Percentiles rank a stretch among this genome's conserved stretches.
phyloP scores from a whole-genome alignment of 2,797 vertebrate species.

The Oophaga sylvatica region DNA sequence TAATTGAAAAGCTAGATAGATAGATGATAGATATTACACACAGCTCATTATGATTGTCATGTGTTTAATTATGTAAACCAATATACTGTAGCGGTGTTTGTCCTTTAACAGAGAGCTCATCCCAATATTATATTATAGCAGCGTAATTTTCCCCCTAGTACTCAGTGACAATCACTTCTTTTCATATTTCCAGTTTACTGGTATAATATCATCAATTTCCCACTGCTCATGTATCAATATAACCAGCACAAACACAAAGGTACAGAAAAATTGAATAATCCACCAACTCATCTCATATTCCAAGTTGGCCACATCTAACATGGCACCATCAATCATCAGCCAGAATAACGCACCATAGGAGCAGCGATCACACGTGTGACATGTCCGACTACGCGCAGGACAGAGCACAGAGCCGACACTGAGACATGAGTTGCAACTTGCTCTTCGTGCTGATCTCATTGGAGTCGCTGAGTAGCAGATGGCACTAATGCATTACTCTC shows the following conservation, averaged over 20 bases:
- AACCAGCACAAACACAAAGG: background rate
- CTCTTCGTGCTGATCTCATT: slow-evolving; percentile 67
- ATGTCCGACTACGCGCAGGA: slow-evolving; percentile 32
- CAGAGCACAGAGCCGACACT: slow-evolving; percentile 64
- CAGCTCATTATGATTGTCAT: too few relatives aligned
- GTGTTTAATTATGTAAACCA: too few relatives aligned
- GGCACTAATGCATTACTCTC: slow-evolving; percentile 73
- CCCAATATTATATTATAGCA: too few relatives aligned
- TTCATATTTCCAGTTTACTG: too few relatives aligned
- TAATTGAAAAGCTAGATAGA: too few relatives aligned
- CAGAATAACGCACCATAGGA: background rate
- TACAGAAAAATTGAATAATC: background rate
- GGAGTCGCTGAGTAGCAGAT: slow-evolving; percentile 64
- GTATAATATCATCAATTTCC: too few relatives aligned
- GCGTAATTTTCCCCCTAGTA: too few relatives aligned
- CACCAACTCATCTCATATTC: background rate
- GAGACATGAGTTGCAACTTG: slow-evolving; percentile 67
- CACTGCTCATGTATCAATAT: background rate
- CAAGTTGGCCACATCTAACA: background rate
- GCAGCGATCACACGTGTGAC: background rate
- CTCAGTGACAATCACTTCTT: too few relatives aligned
- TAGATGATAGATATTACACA: too few relatives aligned
- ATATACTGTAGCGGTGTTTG: too few relatives aligned
- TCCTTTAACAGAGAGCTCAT: too few relatives aligned
- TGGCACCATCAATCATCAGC: background rate